Evolutionary conservation across 2,888 invertebrate genomes (phyloP).

Genomic region (Microchrysa polita): DNA sequence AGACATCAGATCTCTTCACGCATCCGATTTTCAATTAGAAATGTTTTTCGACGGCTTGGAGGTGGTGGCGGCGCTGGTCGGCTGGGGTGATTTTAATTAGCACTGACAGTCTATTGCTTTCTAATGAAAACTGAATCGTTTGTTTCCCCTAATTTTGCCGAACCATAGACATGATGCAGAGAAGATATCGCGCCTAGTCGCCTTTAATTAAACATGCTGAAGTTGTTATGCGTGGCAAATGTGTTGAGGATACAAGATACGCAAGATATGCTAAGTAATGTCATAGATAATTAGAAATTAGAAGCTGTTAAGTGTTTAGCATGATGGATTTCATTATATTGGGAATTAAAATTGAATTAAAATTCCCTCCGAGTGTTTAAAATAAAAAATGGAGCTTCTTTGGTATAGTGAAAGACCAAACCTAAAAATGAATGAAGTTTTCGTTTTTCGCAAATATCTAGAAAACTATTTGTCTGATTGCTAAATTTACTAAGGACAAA

Average conservation of each 20-base stretch:
- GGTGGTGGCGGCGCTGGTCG: neutral
- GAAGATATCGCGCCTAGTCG: slow-evolving; percentile 17
- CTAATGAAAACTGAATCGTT: slow-evolving; percentile 14
- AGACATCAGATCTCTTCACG: slow-evolving; percentile 1
- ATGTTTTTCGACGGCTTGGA: neutral
- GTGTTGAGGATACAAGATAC: neutral
- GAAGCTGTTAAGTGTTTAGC: neutral
- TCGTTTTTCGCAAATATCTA: too few species aligned
- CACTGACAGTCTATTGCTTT: slow-evolving; percentile 9
- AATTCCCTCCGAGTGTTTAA: too few species aligned
- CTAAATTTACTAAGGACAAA: too few species aligned
- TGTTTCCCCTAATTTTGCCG: slow-evolving; percentile 9
- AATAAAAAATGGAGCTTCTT: too few species aligned
- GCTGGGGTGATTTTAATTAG: slow-evolving; percentile 32
- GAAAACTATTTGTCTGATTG: too few species aligned
- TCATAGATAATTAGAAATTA: slow-evolving; percentile 17
- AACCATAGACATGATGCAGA: neutral
- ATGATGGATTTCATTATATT: neutral
- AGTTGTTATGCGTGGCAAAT: slow-evolving; percentile 22
- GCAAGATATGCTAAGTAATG: neutral
- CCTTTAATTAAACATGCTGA: slow-evolving; percentile 29
- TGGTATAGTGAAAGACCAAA: too few species aligned
- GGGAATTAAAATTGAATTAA: too few species aligned
- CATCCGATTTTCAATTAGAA: slow-evolving; percentile 7
- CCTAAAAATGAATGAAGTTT: too few species aligned